Evolutionary conservation across 2,888 invertebrate genomes (phyloP).

Genomic region (Synergus japonicus): DNA sequence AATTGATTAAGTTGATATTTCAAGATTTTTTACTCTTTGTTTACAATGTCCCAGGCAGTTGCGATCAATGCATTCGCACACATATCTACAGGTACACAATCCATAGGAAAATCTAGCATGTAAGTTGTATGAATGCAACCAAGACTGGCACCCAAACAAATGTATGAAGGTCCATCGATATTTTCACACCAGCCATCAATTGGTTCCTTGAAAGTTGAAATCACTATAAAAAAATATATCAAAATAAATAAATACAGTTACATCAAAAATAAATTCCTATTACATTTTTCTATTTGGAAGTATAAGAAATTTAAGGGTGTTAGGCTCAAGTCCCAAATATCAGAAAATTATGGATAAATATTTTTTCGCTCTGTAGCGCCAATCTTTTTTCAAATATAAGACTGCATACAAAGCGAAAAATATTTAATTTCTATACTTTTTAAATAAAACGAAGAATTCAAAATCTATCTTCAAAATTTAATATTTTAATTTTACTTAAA

Average conservation of each 20-base stretch:
- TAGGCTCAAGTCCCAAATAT: too few species aligned
- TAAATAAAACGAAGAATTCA: too few species aligned
- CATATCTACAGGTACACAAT: constrained; percentile 66
- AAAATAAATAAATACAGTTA: not conserved
- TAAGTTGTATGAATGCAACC: constrained; percentile 59
- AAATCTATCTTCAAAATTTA: not conserved
- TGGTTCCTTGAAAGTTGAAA: constrained; percentile 62
- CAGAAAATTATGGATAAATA: too few species aligned
- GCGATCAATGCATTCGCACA: constrained; percentile 62
- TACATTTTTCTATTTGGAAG: not conserved
- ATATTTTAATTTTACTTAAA: too few species aligned
- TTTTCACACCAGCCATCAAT: constrained; percentile 58
- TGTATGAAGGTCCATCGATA: constrained; percentile 54
- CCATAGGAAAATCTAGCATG: constrained; percentile 50
- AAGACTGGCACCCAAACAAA: constrained; percentile 49
- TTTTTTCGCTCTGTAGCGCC: too few species aligned
- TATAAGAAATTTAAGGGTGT: not conserved
- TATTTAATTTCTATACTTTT: too few species aligned
- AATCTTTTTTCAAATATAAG: too few species aligned
- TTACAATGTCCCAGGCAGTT: constrained; percentile 61
- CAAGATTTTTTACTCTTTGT: constrained; percentile 58
- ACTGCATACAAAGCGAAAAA: too few species aligned
- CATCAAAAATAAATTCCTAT: not conserved
- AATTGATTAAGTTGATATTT: not conserved
- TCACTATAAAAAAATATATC: constrained; percentile 53